These are phyloP conservation scores for Tenthredo mesomela DNA, from an alignment of 2,888 invertebrate genomes.

Conservation along the genomic window DNA sequence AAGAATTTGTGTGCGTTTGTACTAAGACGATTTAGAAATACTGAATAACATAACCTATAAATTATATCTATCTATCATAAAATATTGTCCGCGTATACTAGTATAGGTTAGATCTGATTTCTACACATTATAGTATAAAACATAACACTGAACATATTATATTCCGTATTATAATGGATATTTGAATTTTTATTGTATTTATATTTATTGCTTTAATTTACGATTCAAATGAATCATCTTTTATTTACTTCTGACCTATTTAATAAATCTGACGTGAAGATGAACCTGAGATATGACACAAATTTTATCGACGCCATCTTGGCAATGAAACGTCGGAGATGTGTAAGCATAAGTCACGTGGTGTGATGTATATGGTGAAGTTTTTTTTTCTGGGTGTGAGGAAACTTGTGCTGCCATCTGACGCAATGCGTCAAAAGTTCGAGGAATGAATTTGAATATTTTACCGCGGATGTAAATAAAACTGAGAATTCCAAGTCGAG, in stretches of 20 bases:
- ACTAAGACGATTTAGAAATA: background rate
- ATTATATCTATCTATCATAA: background rate
- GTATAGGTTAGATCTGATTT: background rate
- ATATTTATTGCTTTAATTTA: conserved; percentile 15
- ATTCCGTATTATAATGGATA: background rate
- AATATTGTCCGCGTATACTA: background rate
- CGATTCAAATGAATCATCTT: background rate
- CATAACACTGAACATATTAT: background rate
- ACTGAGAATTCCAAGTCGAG: background rate
- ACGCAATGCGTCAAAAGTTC: background rate
- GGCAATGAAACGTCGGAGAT: background rate
- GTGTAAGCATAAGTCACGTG: background rate
- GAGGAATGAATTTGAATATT: background rate
- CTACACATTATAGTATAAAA: background rate
- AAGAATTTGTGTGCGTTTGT: background rate
- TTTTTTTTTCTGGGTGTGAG: background rate
- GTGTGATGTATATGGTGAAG: background rate
- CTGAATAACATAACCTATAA: background rate
- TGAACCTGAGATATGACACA: background rate
- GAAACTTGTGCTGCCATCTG: background rate
- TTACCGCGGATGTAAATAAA: background rate
- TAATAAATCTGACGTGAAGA: background rate
- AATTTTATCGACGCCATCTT: conserved; percentile 1
- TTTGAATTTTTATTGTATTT: no score
- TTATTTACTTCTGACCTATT: conserved; percentile 14